A percentile compares a stretch with the other conserved stretches of the same genome.
These are phyloP conservation scores for Plebejus anna DNA, from an alignment of 2,888 invertebrate genomes.

Conservation along the genomic window DNA sequence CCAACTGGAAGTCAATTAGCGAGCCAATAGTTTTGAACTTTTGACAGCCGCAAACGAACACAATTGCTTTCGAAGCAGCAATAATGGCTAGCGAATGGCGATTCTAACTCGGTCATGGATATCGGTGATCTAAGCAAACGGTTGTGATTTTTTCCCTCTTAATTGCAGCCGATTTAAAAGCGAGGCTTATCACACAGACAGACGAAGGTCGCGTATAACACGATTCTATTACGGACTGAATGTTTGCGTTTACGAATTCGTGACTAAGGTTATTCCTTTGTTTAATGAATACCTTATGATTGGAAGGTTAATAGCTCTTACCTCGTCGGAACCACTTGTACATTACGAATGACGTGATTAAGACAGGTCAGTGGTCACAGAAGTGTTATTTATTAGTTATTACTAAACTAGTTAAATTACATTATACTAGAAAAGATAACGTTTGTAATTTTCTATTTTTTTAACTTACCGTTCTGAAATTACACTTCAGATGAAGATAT, in stretches of 20 bases:
- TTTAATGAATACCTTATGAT: slow-evolving; percentile 38
- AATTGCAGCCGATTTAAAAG: slow-evolving; percentile 26
- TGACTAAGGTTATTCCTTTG: slow-evolving; percentile 43
- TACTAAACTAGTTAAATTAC: background rate
- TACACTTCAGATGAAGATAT: no score
- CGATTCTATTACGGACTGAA: slow-evolving; percentile 42
- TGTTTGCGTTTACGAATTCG: slow-evolving; percentile 45
- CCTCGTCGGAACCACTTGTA: background rate
- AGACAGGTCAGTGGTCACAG: background rate
- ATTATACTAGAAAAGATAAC: background rate
- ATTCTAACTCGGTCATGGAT: slow-evolving; percentile 27
- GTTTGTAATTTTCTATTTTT: background rate
- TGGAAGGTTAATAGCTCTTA: slow-evolving; percentile 23
- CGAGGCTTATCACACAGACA: slow-evolving; percentile 38
- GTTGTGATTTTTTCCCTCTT: slow-evolving; percentile 25
- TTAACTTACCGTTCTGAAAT: no score
- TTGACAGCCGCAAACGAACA: slow-evolving; percentile 58
- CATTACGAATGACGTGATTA: background rate
- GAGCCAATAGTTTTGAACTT: slow-evolving; percentile 64
- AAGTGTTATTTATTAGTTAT: background rate
- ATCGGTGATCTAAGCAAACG: slow-evolving; percentile 5
- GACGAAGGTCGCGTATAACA: slow-evolving; percentile 51
- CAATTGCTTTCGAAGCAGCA: slow-evolving; percentile 56
- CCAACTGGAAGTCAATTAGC: slow-evolving; percentile 68
- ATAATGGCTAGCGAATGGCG: slow-evolving; percentile 42